Conservation (phyloP, 1,140 invertebrate species). For the Drosophila mayri region DNA sequence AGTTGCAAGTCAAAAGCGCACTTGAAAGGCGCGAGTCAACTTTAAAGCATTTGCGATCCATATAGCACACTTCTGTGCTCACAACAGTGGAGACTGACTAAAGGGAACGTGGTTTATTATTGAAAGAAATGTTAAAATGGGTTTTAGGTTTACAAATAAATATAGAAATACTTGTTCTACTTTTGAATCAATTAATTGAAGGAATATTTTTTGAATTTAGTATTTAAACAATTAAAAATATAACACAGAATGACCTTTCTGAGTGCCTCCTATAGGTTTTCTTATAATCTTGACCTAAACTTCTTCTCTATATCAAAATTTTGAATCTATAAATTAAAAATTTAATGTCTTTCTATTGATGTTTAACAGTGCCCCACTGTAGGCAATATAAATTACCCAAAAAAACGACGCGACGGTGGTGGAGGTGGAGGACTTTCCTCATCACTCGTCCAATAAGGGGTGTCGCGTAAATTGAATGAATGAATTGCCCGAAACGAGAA, state of each 20-base stretch:
- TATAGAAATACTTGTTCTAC: neutral
- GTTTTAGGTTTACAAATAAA: neutral
- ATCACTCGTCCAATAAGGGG: constrained; percentile 68
- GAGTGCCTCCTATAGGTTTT: no score
- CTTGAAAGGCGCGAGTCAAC: constrained; percentile 69
- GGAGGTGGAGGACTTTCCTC: constrained; percentile 41
- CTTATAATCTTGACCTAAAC: no score
- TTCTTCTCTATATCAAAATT: no score
- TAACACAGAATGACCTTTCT: neutral
- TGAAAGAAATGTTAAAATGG: no score
- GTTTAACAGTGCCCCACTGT: constrained; percentile 21
- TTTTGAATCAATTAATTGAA: neutral
- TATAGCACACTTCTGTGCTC: constrained; percentile 33
- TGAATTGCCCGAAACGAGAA: constrained; percentile 73
- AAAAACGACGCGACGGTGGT: constrained; percentile 12
- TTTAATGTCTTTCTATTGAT: no score
- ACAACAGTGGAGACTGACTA: constrained; percentile 16
- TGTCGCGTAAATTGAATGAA: constrained; percentile 83
- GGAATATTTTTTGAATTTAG: neutral
- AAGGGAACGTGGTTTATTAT: no score
- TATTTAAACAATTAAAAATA: neutral
- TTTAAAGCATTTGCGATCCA: constrained; percentile 62
- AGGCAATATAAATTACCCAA: constrained; percentile 54
- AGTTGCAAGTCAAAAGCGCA: constrained; percentile 80
- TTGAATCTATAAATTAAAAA: no score